Base-by-base conservation (phyloP, 2,888 invertebrate species). In the Allophyes oxyacanthae region DNA sequence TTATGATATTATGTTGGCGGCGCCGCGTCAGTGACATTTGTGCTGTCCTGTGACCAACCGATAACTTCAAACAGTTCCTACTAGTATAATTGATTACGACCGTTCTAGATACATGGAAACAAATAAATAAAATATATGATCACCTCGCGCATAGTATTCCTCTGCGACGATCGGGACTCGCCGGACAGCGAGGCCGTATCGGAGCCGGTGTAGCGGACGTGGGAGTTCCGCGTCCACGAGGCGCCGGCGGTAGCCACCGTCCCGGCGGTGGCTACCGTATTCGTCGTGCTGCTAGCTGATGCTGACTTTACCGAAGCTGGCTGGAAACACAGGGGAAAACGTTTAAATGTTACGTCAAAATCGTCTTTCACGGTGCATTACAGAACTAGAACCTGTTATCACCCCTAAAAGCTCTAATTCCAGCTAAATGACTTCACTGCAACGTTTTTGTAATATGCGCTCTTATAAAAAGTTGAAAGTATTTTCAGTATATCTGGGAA, bases 121-220 rank as follows among this genome's bases (percentile, higher is more conserved):
- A 6, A 15, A 5, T n/a, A 30, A 36, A 11, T 7, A 14, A 11
- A 33, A 10, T 45, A 10, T 30, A 45, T 58, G n/a, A n/a, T 72
- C 32, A 90, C 90, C 69, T 87, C 87, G 11, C 74, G 72, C 0
- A 79, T 42, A 33, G 64, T 72, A 42, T 83, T 85, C 38, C 81
- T 69, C 38, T 95, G 92, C 11, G 96, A 96, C 0, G 95, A 94
- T 0, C 95, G 94, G 0, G 97, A 97, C 51, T 96, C 96, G 0
- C 95, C 95, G 0, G 97, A 96, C 63, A 96, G 85, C 0, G 97
- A 96, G 0, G 95, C 95, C 41, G 95, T 95, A 66, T 96, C 96
- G 11, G 87, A 89, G 32, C 77, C 87, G 6, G 78, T 62, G 72
- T 76, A 88, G 0, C 73, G 81, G 6, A 77, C 58, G 38, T 77